Percentiles rank a stretch among this genome's conserved stretches.
These are phyloP conservation scores for Actinia equina DNA, from an alignment of 64 coral and sea anemone species.

Conservation along the genomic window DNA sequence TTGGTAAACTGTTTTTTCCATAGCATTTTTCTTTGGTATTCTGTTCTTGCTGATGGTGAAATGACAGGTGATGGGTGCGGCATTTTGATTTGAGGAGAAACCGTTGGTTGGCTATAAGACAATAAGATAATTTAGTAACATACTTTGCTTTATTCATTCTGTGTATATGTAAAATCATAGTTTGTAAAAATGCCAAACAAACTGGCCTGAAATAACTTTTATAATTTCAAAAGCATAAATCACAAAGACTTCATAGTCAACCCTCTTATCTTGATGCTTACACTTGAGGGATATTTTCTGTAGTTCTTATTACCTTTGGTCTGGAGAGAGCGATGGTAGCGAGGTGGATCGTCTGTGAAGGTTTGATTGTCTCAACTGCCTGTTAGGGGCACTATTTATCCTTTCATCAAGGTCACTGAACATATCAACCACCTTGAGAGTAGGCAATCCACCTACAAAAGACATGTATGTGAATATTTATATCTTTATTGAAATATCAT, in stretches of 20 bases:
- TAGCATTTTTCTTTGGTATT: slow-evolving; percentile 73
- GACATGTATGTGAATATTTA: not conserved
- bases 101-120: not conserved
- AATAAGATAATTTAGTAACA: not conserved
- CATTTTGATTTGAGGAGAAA: not conserved
- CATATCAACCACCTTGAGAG: slow-evolving; percentile 71
- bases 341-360: slow-evolving; percentile 29
- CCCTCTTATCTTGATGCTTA: no score
- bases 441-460: slow-evolving; percentile 55
- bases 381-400: slow-evolving; percentile 5
- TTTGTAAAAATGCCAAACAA: no score
- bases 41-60: slow-evolving; percentile 55
- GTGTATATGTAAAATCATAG: no score
- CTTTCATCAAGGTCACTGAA: slow-evolving; percentile 61
- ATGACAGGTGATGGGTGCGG: slow-evolving; percentile 53
- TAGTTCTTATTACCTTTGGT: slow-evolving; percentile 26
- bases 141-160: no score
- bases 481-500: no score
- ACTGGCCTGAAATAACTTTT: no score
- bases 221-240: no score
- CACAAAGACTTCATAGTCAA: no score
- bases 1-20: slow-evolving; percentile 64
- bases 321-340: slow-evolving; percentile 46
- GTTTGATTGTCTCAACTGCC: not conserved
- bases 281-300: no score